Base-by-base conservation (phyloP, 2,797 vertebrate species). In the Enteromius thamalakanensis region DNA sequence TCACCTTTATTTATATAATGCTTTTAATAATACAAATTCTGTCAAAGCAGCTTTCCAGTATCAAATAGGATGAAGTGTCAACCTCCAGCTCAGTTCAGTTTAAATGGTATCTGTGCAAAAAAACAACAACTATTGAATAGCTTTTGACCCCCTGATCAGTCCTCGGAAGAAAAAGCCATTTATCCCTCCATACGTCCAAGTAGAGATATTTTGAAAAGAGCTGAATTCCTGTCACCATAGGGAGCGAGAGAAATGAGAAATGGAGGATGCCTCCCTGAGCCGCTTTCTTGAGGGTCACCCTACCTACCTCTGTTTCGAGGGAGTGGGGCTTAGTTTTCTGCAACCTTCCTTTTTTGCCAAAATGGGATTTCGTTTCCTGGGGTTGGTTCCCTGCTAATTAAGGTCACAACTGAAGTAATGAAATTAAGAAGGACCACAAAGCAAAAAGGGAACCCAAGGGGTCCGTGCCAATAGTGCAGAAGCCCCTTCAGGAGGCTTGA, bases 361-460 rank as follows among this genome's bases (percentile, higher is more conserved):
- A 88, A 82, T 87, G 87, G 87, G 88, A 90, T 89, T 90, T 91
- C 72, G 88, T 84, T 64, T 87, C 86, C 88, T 89, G 86, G 90
- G 89, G 88, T 86, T 45, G 40, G 86, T 87, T 91, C 87, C 90
- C 89, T 90, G 83, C 92, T 95, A 94, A 95, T 94, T 93, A 92
- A 93, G 92, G 92, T 93, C 92, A 92, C 84, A 92, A 90, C 26
- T 62, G 93, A 92, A 90, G 91, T 90, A 92, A 92, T 92, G 89
- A 93, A 94, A 95, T 93, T 93, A 94, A 92, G 90, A 89, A 88
- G 89, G 89, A 91, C 90, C 89, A 90, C 90, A 91, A 89, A 93
- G 91, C 89, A 87, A 91, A 89, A 91, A 81, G 79, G 82, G 76
- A 89, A 89, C 91, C 91, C 87, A 84, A 84, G 86, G 91, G 91